Conservation (phyloP, 2,113 vertebrate genomes). For the Lepisosteus osseus region DNA sequence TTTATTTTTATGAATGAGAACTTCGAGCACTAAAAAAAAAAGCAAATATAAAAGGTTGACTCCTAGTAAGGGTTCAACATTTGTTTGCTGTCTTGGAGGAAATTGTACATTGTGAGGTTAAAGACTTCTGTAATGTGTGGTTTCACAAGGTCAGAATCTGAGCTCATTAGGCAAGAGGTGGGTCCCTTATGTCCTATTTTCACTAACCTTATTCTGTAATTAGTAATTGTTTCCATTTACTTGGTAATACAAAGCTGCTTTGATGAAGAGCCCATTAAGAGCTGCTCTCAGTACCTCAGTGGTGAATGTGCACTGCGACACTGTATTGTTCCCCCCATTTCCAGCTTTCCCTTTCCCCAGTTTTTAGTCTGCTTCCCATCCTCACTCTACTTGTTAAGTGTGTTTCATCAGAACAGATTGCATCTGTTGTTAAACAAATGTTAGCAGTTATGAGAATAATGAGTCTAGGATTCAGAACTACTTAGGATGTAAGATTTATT, state of each 20-base stretch:
- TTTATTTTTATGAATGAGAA: no score
- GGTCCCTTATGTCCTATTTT: constrained; percentile 45
- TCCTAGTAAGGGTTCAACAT: no score
- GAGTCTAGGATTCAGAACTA: constrained; percentile 25
- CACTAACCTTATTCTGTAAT: constrained; percentile 57
- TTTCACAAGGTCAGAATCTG: constrained; percentile 50
- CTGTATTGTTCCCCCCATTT: background rate
- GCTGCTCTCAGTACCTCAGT: background rate
- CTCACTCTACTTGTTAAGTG: constrained; percentile 20
- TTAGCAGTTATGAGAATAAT: constrained; percentile 31
- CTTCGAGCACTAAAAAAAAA: no score
- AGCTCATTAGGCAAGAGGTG: constrained; percentile 48
- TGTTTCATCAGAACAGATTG: constrained; percentile 27
- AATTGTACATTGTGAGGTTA: constrained; percentile 11
- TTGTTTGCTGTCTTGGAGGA: no score
- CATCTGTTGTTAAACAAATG: constrained; percentile 33
- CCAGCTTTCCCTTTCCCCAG: constrained; percentile 11
- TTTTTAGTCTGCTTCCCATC: constrained; percentile 14
- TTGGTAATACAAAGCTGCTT: constrained; percentile 33
- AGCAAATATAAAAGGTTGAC: no score
- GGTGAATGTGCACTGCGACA: constrained; percentile 7
- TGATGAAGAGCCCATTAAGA: constrained; percentile 17
- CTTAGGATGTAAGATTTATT: constrained; percentile 16
- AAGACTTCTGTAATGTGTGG: constrained; percentile 35
- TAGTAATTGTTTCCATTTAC: constrained; percentile 51